Base-by-base conservation (phyloP, 2,888 invertebrate species). In the Leptinotarsa juncta region DNA sequence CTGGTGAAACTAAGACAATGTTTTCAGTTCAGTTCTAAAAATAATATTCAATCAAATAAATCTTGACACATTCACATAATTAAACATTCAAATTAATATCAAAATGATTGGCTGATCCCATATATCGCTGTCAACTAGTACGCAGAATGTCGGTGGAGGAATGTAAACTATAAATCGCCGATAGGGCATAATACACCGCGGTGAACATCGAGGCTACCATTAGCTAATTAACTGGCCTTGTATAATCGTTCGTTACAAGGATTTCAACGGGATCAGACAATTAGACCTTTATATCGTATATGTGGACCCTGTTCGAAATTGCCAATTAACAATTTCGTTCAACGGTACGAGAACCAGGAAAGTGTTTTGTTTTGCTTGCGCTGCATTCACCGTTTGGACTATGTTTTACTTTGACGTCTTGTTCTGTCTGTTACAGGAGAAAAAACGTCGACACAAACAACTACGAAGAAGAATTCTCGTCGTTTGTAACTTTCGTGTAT, bases 141-240 rank as follows among this genome's bases (percentile, higher is more conserved):
- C 5, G n/a, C 51, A 51, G 16, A n/a, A 57, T 18, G 57, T 57
- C 0, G n/a, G 18, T 18, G 32, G 32, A n/a, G 26, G 42, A 42
- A 62, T 42, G 62, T n/a, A 42, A 62, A 62, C 32, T 42, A 62
- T 62, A 62, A 62, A 62, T 62, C 62, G 42, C 5, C 62, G 2
- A 62, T 15, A 4, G 62, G 32, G 62, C 62, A 62, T 62, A 62
- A 62, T 62, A 62, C 42, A 42, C 57, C 12, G 23, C 23, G 62
- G 42, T 32, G 62, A 62, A 62, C 62, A 62, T 62, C 32, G 62
- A 32, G n/a, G 32, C 26, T 62, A 42, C 62, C 32, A 62, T 62
- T 42, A 62, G 62, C 62, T 62, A 62, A 62, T 62, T 62, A 62
- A 62, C 62, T 32, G 62, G 32, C 62, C 62, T 62, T 62, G 62